A percentile compares a stretch with the other conserved stretches of the same genome.
phyloP scores from a whole-genome alignment of 1,140 invertebrate species.

The Odontomachus brunneus region DNA sequence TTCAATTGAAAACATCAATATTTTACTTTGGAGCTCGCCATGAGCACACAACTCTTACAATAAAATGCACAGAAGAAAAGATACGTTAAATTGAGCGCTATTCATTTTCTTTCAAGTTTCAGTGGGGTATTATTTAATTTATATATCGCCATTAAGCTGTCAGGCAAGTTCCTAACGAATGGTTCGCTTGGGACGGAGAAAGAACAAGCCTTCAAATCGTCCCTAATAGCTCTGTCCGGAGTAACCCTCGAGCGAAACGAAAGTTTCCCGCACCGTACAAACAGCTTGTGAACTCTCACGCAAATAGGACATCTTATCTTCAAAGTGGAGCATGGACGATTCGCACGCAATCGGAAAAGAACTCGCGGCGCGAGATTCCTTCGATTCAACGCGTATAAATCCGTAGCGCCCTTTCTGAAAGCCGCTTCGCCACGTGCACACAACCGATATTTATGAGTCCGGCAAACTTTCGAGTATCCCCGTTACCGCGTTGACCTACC shows the following conservation, averaged over 20 bases:
- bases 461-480: neutral
- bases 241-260: neutral
- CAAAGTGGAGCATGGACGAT: neutral
- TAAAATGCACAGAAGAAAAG: too few relatives aligned
- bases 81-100: too few relatives aligned
- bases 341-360: neutral
- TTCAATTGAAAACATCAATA: too few relatives aligned
- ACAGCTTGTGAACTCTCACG: constrained; percentile 16
- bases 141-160: neutral
- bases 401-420: neutral
- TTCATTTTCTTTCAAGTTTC: too few relatives aligned
- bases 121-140: constrained; percentile 1
- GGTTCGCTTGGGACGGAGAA: neutral
- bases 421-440: neutral
- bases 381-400: constrained; percentile 9
- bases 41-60: too few relatives aligned
- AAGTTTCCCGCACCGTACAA: neutral
- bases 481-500: neutral
- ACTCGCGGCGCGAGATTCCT: constrained; percentile 1
- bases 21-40: too few relatives aligned
- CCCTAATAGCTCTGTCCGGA: neutral
- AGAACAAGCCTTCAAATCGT: neutral
- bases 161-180: neutral
- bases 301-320: constrained; percentile 14
- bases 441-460: neutral